A percentile compares a stretch with the other conserved stretches of the same genome.
These are phyloP conservation scores for Meteorus sp. DNA, from an alignment of 1,140 invertebrate species.

Conservation along the genomic window DNA sequence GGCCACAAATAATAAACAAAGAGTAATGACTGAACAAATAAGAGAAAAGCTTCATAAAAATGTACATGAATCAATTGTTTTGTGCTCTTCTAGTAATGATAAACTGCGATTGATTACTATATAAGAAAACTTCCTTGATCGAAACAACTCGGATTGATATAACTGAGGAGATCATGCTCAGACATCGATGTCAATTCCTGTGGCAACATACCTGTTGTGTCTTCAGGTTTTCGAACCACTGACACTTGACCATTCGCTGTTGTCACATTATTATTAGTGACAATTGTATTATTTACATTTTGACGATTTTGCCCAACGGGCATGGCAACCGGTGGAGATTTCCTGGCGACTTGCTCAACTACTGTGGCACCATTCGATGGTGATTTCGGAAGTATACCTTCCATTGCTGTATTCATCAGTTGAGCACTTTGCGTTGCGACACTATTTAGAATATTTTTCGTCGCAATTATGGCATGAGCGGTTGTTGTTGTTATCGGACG, in stretches of 20 bases:
- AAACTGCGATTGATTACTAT: conserved; percentile 34
- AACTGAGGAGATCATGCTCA: conserved; percentile 80
- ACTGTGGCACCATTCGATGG: conserved; percentile 46
- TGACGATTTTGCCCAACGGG: conserved; percentile 34
- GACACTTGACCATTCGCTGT: conserved; percentile 27
- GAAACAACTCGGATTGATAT: conserved; percentile 84
- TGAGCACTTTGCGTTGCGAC: conserved; percentile 56
- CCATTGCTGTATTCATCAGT: conserved; percentile 55
- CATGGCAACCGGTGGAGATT: conserved; percentile 42
- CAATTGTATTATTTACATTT: conserved; percentile 38
- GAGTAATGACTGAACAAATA: no score
- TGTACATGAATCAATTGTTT: no score
- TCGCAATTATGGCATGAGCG: conserved; percentile 55
- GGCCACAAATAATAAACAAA: no score
- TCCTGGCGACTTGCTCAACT: conserved; percentile 52
- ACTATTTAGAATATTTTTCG: conserved; percentile 55
- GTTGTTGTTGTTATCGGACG: conserved; percentile 53
- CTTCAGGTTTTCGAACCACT: conserved; percentile 49
- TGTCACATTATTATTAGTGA: conserved; percentile 39
- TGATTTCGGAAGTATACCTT: conserved; percentile 53
- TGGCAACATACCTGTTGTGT: conserved; percentile 59
- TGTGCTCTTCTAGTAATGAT: no score
- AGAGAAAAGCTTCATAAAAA: no score
- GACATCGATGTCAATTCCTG: conserved; percentile 79
- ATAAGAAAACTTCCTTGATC: conserved; percentile 63